phyloP scores from a whole-genome alignment of 2,888 invertebrate species.

The Pyralis farinalis region DNA sequence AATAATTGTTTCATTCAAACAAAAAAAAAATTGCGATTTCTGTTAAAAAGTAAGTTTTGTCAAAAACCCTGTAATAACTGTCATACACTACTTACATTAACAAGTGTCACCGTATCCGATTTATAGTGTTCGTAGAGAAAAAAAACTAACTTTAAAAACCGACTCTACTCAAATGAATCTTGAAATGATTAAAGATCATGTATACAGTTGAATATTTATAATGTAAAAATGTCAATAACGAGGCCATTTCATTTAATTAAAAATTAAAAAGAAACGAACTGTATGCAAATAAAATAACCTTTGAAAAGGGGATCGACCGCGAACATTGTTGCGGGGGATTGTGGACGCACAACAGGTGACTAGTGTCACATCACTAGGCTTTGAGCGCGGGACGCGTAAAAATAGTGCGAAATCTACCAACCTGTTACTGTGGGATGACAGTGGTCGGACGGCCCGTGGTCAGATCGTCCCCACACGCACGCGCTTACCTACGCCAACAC shows the following conservation, averaged over 20 bases:
- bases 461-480: slow-evolving; percentile 4
- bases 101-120: too few relatives aligned
- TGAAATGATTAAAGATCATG: too few relatives aligned
- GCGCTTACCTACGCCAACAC: slow-evolving; percentile 10
- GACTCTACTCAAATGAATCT: too few relatives aligned
- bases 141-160: too few relatives aligned
- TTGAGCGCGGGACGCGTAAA: slow-evolving; percentile 62
- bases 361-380: slow-evolving; percentile 58
- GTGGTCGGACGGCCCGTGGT: slow-evolving; percentile 23
- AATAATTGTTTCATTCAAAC: too few relatives aligned
- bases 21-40: too few relatives aligned
- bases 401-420: slow-evolving; percentile 75
- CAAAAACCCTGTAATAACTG: too few relatives aligned
- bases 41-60: too few relatives aligned
- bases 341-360: slow-evolving; percentile 61
- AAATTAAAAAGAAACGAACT: background rate
- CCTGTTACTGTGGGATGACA: slow-evolving; percentile 62
- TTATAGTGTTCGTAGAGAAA: too few relatives aligned
- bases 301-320: background rate
- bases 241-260: background rate
- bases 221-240: background rate
- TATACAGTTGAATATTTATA: background rate
- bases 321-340: slow-evolving; percentile 2
- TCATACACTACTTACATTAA: too few relatives aligned
- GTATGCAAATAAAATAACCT: too few relatives aligned